Conservation (phyloP, 2,113 vertebrate genomes). For the Labrus mixtus region DNA sequence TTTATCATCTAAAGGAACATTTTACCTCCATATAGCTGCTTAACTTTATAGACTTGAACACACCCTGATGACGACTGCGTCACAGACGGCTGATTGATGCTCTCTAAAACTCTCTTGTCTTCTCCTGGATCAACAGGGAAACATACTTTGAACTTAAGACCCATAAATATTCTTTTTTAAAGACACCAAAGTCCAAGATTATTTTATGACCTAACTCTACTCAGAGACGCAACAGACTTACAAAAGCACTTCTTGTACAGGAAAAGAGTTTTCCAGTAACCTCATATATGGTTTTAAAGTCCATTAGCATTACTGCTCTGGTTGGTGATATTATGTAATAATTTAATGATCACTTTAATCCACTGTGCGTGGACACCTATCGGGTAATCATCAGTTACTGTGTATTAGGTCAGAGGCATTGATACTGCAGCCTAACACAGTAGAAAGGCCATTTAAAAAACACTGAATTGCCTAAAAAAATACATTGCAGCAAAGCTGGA, state of each 20-base stretch:
- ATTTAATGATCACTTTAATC: not conserved
- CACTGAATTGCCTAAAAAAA: not conserved
- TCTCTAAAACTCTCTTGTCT: not conserved
- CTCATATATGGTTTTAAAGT: not conserved
- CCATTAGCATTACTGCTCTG: not conserved
- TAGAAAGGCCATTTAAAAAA: no score
- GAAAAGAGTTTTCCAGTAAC: conserved; percentile 8
- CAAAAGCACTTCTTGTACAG: no score
- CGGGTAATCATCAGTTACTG: not conserved
- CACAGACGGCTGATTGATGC: not conserved
- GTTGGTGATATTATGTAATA: not conserved
- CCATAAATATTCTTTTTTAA: conserved; percentile 28
- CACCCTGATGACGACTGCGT: not conserved
- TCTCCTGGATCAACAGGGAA: not conserved
- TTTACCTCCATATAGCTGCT: not conserved
- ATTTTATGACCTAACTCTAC: conserved; percentile 28
- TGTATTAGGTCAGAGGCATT: not conserved
- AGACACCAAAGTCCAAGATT: not conserved
- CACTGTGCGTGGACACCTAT: not conserved
- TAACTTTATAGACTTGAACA: not conserved
- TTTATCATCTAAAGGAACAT: not conserved
- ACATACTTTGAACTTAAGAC: conserved; percentile 48
- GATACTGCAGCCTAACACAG: not conserved
- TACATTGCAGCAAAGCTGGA: no score
- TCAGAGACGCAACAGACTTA: not conserved